Evolutionary conservation across 53 echinoderm and acorn worm genomes (phyloP).

Genomic region (Glandiceps talaboti): DNA sequence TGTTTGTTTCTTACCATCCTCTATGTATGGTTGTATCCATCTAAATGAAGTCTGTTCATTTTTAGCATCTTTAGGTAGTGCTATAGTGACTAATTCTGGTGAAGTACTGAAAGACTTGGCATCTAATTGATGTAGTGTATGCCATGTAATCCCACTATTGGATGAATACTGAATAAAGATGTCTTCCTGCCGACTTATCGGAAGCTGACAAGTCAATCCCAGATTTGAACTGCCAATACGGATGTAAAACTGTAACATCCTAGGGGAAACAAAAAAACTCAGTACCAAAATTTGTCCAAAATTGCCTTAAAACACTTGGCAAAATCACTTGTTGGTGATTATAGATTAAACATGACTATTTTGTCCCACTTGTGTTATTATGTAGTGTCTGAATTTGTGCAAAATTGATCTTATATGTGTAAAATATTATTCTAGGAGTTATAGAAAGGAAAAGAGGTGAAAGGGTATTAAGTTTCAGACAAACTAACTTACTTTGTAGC

Average conservation of each 20-base stretch:
- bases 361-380: no score
- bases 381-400: no score
- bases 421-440: no score
- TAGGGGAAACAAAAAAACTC: no score
- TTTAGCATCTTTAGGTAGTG: slow-evolving; percentile 55
- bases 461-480: no score
- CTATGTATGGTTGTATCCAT: slow-evolving; percentile 82
- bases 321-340: no score
- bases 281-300: no score
- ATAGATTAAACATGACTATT: no score
- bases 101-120: slow-evolving; percentile 40
- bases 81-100: slow-evolving; percentile 60
- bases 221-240: slow-evolving; percentile 50
- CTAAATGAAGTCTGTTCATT: slow-evolving; percentile 59
- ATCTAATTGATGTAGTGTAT: slow-evolving; percentile 63
- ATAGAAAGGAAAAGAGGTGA: no score
- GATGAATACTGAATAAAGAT: slow-evolving; percentile 81
- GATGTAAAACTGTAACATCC: slow-evolving; percentile 84
- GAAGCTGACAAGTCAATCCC: slow-evolving; percentile 35
- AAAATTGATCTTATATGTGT: no score
- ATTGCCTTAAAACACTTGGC: no score
- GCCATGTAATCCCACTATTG: slow-evolving; percentile 69
- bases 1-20: slow-evolving; percentile 48
- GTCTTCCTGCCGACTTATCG: slow-evolving; percentile 49
- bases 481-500: slow-evolving; percentile 75